A percentile compares a stretch with the other conserved stretches of the same genome.
These are phyloP conservation scores for Stegastes partitus DNA, from an alignment of 2,113 vertebrate species.

Conservation along the genomic window DNA sequence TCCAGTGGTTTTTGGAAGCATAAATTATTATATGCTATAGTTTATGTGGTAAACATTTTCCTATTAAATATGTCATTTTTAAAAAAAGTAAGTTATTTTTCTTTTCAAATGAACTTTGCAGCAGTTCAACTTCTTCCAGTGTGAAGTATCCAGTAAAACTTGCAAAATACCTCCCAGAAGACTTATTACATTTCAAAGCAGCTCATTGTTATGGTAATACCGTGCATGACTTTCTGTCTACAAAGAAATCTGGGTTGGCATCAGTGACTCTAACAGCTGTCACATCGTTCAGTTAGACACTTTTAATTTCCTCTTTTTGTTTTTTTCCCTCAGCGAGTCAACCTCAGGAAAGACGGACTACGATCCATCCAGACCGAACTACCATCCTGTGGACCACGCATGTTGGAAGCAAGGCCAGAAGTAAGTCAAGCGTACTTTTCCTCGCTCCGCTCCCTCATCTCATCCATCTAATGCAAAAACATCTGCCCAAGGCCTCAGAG, in stretches of 20 bases:
- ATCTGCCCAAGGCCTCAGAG: too few relatives aligned
- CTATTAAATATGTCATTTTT: not conserved
- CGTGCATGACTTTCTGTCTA: conserved; percentile 11
- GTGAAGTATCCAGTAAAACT: conserved; percentile 1
- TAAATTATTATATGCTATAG: not conserved
- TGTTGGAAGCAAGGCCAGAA: conserved; percentile 89
- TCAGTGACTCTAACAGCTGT: conserved; percentile 24
- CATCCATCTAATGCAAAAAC: not conserved
- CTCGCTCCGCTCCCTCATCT: not conserved
- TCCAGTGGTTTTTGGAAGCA: not conserved
- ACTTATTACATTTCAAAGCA: not conserved
- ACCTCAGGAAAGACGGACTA: conserved; percentile 72
- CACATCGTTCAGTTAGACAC: not conserved
- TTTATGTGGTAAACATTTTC: not conserved
- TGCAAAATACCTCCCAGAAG: conserved; percentile 1
- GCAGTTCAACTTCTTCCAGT: not conserved
- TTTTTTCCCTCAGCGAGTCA: conserved; percentile 68
- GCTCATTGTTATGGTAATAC: conserved; percentile 24
- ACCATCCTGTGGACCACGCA: conserved; percentile 89
- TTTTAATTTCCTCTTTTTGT: not conserved
- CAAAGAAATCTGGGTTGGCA: conserved; percentile 3
- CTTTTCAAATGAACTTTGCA: conserved; percentile 8
- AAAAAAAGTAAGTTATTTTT: not conserved
- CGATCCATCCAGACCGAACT: conserved; percentile 85
- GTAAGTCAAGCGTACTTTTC: conserved; percentile 69